Evolutionary conservation across 1,140 invertebrate species (phyloP).

Genomic region (Sitobion miscanthi): DNA sequence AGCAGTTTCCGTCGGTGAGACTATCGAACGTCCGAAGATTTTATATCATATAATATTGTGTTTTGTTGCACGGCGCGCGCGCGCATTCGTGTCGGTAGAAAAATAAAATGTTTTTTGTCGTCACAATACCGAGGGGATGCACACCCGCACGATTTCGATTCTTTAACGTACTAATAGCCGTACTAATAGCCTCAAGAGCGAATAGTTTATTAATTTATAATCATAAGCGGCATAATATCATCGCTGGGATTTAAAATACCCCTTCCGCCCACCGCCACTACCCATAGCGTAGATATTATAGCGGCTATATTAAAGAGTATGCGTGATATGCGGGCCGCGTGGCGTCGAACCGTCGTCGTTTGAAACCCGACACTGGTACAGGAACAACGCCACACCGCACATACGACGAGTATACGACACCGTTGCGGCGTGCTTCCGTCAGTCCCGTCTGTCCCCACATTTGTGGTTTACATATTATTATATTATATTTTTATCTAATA

Average conservation of each 20-base stretch:
- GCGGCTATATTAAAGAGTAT: not conserved
- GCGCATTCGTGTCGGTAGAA: not conserved
- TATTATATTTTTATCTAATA: constrained; percentile 3
- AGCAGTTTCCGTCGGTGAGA: not conserved
- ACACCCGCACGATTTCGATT: not conserved
- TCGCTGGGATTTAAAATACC: not conserved
- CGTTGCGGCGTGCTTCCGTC: not conserved
- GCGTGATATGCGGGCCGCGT: not conserved
- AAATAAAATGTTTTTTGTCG: not conserved
- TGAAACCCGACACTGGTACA: constrained; percentile 2
- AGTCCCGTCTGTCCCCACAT: not conserved
- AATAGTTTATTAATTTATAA: not conserved
- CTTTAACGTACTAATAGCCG: not conserved
- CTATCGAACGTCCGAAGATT: not conserved
- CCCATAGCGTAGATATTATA: not conserved
- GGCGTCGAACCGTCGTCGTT: not conserved
- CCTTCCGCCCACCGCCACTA: not conserved
- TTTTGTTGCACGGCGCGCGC: not conserved
- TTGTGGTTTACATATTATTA: not conserved
- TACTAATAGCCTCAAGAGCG: not conserved
- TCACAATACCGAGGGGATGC: not conserved
- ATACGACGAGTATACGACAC: too few species aligned
- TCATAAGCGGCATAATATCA: not conserved
- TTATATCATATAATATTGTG: not conserved
- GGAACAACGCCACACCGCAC: not conserved